Evolutionary conservation across 2,888 invertebrate species (phyloP).

Genomic region (Pandemis cinnamomeana): DNA sequence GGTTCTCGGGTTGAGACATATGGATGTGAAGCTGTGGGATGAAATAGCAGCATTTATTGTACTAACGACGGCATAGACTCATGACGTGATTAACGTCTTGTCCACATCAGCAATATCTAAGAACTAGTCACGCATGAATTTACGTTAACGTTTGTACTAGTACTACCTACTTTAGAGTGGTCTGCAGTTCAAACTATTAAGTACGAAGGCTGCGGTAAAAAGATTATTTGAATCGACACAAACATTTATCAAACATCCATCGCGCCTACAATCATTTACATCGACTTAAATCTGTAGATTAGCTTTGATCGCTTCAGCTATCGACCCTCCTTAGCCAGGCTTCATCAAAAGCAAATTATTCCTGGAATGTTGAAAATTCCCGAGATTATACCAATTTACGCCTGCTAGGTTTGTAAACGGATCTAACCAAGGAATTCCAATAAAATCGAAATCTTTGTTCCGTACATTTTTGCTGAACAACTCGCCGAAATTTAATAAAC

Average conservation of each 20-base stretch:
- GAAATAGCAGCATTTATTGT: neutral
- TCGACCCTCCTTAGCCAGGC: conserved; percentile 1
- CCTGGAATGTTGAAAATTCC: conserved; percentile 4
- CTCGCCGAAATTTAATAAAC: neutral
- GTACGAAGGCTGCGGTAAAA: no score
- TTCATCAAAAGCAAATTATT: conserved; percentile 18
- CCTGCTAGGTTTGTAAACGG: conserved; percentile 13
- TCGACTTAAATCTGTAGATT: conserved; percentile 22
- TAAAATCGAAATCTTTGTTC: conserved; percentile 5
- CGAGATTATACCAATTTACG: conserved; percentile 2
- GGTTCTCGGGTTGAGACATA: conserved; percentile 26
- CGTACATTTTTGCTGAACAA: conserved; percentile 3
- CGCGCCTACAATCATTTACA: conserved; percentile 7
- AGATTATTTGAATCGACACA: no score
- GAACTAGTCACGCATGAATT: no score
- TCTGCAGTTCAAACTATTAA: no score
- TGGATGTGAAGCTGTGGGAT: neutral
- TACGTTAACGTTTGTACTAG: no score
- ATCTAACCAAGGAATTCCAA: conserved; percentile 15
- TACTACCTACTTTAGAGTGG: no score
- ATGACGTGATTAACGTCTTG: no score
- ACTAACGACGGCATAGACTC: neutral
- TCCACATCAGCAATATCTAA: no score
- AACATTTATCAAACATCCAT: neutral
- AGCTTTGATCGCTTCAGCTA: conserved; percentile 25